Conservation (phyloP, 1,140 invertebrate species). For the Magallana ariakensis region DNA sequence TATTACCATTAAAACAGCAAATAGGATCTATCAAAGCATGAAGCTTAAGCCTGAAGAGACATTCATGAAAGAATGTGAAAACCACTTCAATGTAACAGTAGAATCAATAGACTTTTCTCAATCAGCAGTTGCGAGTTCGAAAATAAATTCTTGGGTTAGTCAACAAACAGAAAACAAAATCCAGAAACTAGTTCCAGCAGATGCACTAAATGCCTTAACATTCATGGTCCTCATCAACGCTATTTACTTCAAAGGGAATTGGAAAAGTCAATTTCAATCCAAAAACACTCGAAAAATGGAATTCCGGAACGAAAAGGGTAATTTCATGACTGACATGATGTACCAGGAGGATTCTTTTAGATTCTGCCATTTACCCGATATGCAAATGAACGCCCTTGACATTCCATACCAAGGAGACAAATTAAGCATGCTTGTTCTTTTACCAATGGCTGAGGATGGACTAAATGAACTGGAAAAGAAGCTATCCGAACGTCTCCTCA, state of each 20-base stretch:
- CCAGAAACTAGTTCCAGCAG: constrained; percentile 84
- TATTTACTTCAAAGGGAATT: constrained; percentile 88
- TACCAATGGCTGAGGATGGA: constrained; percentile 81
- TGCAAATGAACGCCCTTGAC: constrained; percentile 85
- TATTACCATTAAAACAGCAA: constrained; percentile 88
- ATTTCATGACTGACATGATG: constrained; percentile 61
- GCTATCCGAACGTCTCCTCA: constrained; percentile 28
- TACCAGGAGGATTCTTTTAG: constrained; percentile 49
- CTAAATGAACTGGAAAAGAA: constrained; percentile 63
- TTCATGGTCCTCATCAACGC: constrained; percentile 88
- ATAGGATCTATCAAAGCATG: constrained; percentile 84
- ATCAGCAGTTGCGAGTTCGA: constrained; percentile 64
- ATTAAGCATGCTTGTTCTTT: constrained; percentile 86
- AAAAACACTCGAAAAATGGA: constrained; percentile 79
- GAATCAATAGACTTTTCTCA: constrained; percentile 50
- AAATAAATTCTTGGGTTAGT: constrained; percentile 86
- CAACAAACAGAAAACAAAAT: constrained; percentile 85
- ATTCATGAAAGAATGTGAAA: constrained; percentile 44
- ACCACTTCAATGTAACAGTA: constrained; percentile 46
- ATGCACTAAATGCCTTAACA: constrained; percentile 81
- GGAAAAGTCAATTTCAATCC: constrained; percentile 86
- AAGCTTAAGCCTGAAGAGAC: constrained; percentile 16
- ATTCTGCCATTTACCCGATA: constrained; percentile 36
- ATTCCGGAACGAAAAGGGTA: constrained; percentile 51
- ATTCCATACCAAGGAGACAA: constrained; percentile 86